These are phyloP conservation scores for Boloria euphrosyne DNA, from an alignment of 2,888 invertebrate genomes.

Conservation along the genomic window DNA sequence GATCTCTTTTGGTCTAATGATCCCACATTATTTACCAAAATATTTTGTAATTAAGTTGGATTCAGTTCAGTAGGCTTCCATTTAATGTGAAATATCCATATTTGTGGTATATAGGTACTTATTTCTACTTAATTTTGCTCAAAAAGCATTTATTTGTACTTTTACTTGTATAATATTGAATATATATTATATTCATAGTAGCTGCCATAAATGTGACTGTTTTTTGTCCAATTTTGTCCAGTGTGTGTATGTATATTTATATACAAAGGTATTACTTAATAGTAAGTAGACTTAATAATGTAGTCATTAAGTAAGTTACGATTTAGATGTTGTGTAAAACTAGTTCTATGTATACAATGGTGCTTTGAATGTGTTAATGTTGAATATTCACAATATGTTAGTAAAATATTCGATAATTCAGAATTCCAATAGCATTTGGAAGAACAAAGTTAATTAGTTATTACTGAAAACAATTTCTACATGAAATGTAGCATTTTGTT, in stretches of 20 bases:
- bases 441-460: not conserved
- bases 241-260: conserved; percentile 3
- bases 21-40: conserved; percentile 30
- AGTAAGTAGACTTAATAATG: conserved; percentile 4
- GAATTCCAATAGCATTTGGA: conserved; percentile 3
- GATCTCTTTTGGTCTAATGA: conserved; percentile 35
- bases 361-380: conserved; percentile 28
- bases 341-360: conserved; percentile 20
- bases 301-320: conserved; percentile 24
- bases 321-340: conserved; percentile 13
- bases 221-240: too few species aligned
- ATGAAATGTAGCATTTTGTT: conserved; percentile 2
- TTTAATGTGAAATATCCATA: conserved; percentile 18
- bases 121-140: conserved; percentile 45
- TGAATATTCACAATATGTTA: not conserved
- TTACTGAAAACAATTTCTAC: conserved; percentile 4
- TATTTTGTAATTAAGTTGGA: conserved; percentile 32
- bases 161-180: conserved; percentile 1
- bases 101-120: conserved; percentile 28
- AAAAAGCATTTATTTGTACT: conserved; percentile 45
- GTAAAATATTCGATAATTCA: conserved; percentile 2
- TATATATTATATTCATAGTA: not conserved
- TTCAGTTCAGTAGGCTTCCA: conserved; percentile 24
- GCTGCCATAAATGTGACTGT: not conserved
- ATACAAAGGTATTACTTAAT: not conserved